Evolutionary conservation across 2,113 vertebrate genomes (phyloP).

Genomic region (Hassar affinis): DNA sequence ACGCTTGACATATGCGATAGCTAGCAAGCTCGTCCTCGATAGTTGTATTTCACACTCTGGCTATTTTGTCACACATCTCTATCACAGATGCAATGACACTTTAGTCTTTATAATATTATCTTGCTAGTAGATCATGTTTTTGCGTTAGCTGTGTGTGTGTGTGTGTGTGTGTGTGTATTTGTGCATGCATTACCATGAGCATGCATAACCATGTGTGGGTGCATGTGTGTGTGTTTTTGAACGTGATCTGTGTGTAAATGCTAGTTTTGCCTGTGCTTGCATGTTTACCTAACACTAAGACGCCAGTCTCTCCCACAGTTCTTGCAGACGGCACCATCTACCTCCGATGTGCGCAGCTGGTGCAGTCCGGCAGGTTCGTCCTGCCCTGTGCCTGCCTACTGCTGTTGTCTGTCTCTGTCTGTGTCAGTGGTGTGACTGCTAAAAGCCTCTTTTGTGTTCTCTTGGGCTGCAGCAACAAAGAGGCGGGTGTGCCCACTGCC

Average conservation of each 20-base stretch:
- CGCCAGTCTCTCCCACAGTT: conserved; percentile 48
- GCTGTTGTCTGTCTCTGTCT: conserved; percentile 22
- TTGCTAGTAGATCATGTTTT: not conserved
- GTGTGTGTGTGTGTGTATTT: not conserved
- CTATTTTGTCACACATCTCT: not conserved
- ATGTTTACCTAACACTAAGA: conserved; percentile 50
- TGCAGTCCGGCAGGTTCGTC: conserved; percentile 26
- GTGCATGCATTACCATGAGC: conserved; percentile 1
- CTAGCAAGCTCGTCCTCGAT: not conserved
- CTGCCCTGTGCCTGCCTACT: conserved; percentile 14
- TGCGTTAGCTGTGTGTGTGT: not conserved
- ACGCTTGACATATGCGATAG: not conserved
- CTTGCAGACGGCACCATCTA: not conserved
- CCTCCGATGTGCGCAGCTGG: not conserved
- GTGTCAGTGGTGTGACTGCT: conserved; percentile 32
- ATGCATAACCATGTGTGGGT: conserved; percentile 18
- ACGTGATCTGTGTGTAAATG: conserved; percentile 37
- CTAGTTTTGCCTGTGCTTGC: conserved; percentile 34
- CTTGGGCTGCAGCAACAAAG: conserved; percentile 36
- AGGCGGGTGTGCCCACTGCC: conserved; percentile 38
- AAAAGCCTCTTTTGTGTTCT: conserved; percentile 48
- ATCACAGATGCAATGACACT: not conserved
- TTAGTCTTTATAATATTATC: not conserved
- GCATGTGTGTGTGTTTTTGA: not conserved
- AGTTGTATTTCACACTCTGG: not conserved